Evolutionary conservation across 2,797 vertebrate genomes (phyloP), one percentile per base, ranked within the genome.

Genomic region (Lagorchestes hirsutus): DNA sequence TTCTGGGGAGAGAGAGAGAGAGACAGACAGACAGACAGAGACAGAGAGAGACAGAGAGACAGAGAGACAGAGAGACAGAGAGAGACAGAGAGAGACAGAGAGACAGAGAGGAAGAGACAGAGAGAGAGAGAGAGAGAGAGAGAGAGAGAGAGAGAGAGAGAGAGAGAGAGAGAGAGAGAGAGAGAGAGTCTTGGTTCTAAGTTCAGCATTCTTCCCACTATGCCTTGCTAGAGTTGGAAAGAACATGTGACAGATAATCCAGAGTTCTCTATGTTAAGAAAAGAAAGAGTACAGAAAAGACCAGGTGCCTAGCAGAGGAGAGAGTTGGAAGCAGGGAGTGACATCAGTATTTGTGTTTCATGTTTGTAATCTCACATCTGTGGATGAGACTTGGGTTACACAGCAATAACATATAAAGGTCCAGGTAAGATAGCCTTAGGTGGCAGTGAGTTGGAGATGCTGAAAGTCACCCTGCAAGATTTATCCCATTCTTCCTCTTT

Each of bases 401-500:
- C 94, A 91, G 52, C n/a, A 94, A 96, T 95, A 94, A 91, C 59
- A 91, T 2, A 55, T 91, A 95, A 94, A 93, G 13, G 13, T 92
- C 74, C 46, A 92, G 54, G 93, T 55, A 57, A 57, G 57, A 55
- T 54, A 22, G 16, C 95, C 93, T 91, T 91, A 93, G 34, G 90
- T 82, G 62, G 74, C 93, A 93, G 22, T 87, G 92, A 93, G 87
- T 93, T 92, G 59, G 90, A 93, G 67, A 91, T 91, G 59, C 90
- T 74, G 67, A 96, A 92, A 97, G 93, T 90, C 96, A 93, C 55
- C 94, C 93, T 91, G 58, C 56, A 95, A 94, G 95, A 14, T 74
- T 91, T 11, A 90, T 57, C 95, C 54, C 34, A 12, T 95, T 95
- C 92, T 95, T 94, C 34, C 90, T 93, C 54, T 97, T 96, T 97